phyloP scores from a whole-genome alignment of 2,797 vertebrate species.

The Manis crassicaudata region DNA sequence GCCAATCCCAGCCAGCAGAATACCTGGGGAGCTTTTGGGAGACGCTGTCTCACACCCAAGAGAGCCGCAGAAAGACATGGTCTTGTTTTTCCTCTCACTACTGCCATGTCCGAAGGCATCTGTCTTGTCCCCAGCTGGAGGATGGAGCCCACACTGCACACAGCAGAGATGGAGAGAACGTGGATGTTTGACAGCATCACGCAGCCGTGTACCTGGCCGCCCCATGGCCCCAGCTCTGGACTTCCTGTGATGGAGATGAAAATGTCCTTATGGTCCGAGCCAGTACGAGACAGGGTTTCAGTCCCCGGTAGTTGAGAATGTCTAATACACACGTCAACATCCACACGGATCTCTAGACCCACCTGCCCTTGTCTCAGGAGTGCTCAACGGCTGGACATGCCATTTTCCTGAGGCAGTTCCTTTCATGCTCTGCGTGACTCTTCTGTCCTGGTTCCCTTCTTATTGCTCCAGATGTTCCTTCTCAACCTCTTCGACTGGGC shows the following conservation, averaged over 20 bases:
- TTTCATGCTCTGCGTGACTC: neutral
- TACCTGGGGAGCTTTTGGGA: neutral
- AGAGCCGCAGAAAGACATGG: neutral
- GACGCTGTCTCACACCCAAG: neutral
- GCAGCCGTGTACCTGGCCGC: rapidly evolving
- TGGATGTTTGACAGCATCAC: no score
- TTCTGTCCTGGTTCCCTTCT: neutral
- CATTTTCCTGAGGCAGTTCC: neutral
- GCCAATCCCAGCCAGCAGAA: neutral
- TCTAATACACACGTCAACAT: neutral
- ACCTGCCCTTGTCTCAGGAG: neutral
- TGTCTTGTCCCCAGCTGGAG: neutral
- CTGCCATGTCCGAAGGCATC: rapidly evolving
- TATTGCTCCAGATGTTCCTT: neutral
- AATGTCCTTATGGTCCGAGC: neutral
- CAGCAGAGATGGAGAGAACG: rapidly evolving
- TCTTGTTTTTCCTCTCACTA: neutral
- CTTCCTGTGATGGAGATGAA: neutral
- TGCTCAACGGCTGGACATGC: neutral
- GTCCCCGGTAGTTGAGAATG: neutral
- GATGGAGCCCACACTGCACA: neutral
- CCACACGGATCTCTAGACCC: neutral
- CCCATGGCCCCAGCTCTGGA: rapidly evolving
- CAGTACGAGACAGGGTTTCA: neutral
- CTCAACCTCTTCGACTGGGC: neutral